Base-by-base conservation (phyloP, 2,888 invertebrate genomes). In the Antheraea yamamai region DNA sequence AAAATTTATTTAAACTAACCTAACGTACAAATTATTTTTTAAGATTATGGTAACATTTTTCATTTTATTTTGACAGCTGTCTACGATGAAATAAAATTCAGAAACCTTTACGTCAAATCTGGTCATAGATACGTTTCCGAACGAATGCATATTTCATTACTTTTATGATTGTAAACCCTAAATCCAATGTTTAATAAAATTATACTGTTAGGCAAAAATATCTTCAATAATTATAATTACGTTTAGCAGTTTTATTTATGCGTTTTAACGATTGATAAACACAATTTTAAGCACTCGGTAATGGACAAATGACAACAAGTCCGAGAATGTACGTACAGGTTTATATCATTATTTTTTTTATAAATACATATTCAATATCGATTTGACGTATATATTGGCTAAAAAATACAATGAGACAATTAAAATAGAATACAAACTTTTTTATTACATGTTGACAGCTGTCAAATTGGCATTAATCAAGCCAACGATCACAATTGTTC, bases 11-110 rank as follows among this genome's bases (percentile, higher is more conserved):
- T 30, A 58, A 23, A 64, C 26, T n/a, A n/a, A 64, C 26, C 4
- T 58, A 30, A 35, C 4, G 14, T 68, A 64, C 2, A 30, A 1
- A 35, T 68, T 30, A 35, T 68, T 35, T 68, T 18, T 30, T 30
- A 68, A 16, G 35, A 2, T 39, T n/a, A 39, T 26, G 70, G 70
- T 70, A 75, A 75, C 68, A 70, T 73, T 75, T 70, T 68, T 73
- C 70, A 73, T 58, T 68, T 75, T 39, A 70, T 75, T 73, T 73
- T 73, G 70, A 73, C 75, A 73, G 75, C 75, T 73, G 73, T 68
- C 66, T 70, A 23, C 61, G 70, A 47, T 70, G 55, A 39, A n/a
- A 66, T 6, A 4, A 30, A 26, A 66, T 61, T 61, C 61, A 6
- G 58, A 58, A n/a, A 6, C 10, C 7, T 61, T 61, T 47, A 10